Evolutionary conservation across 2,888 invertebrate species (phyloP).

Genomic region (Aspidapion aeneum): DNA sequence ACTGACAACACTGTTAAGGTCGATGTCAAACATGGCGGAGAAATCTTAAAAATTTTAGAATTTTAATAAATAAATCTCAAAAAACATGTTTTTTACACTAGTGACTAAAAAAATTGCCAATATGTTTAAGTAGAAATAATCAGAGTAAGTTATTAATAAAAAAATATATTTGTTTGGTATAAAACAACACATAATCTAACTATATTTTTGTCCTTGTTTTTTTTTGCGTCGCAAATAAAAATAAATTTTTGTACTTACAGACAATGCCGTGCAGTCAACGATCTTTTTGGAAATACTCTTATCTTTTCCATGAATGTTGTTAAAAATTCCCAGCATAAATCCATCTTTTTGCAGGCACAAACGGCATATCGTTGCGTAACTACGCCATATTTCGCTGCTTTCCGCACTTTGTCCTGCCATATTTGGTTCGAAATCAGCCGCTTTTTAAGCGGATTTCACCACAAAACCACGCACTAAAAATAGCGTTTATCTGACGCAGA

Average conservation of each 20-base stretch:
- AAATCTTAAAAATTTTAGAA: neutral
- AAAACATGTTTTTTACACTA: neutral
- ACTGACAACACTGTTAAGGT: too few relatives aligned
- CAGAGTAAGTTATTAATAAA: neutral
- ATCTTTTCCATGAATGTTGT: constrained; percentile 49
- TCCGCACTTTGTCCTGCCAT: constrained; percentile 28
- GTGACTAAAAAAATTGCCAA: neutral
- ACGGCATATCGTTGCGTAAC: constrained; percentile 63
- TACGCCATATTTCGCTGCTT: constrained; percentile 49
- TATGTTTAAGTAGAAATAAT: neutral
- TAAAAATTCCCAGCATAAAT: constrained; percentile 61
- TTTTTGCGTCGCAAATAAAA: too few relatives aligned
- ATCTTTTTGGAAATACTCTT: constrained; percentile 49
- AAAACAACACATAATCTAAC: too few relatives aligned
- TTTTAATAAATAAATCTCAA: neutral
- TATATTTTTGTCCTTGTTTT: neutral
- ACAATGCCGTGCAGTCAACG: constrained; percentile 47
- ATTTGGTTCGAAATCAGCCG: constrained; percentile 7
- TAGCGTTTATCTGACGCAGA: neutral
- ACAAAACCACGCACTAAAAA: neutral
- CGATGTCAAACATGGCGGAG: neutral
- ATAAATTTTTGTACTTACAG: constrained; percentile 39
- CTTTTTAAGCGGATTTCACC: neutral
- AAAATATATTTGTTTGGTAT: neutral
- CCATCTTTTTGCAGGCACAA: constrained; percentile 62